Evolutionary conservation across 1,140 invertebrate species (phyloP), one percentile per base, ranked within the genome.

Genomic region (Nomia melanderi): DNA sequence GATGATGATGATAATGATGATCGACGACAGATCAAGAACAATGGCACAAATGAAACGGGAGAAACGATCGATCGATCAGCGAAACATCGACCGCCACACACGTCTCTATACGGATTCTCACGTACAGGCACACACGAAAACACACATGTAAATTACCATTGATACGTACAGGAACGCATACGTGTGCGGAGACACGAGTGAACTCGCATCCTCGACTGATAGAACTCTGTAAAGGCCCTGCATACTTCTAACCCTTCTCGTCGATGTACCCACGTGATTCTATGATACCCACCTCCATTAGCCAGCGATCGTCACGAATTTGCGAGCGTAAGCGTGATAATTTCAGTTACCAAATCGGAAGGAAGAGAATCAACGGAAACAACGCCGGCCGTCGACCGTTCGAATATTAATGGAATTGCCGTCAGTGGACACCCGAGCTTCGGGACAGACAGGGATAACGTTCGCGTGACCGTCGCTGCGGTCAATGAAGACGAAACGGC

Each of bases 321-420:
- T n/a, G 20, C 50, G 29, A 65, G 36, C 73, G 41, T 67, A 77
- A 81, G 50, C 53, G 62, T 81, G 56, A 82, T 77, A 59, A 59
- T 50, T 77, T 33, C 65, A 64, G n/a, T 77, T 72, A 72, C 36
- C 64, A 59, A n/a, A 56, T 65, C 33, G 12, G 23, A 27, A 25
- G 14, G 25, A n/a, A 50, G 41, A 67, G 41, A 36, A 57, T n/a
- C 56, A 12, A 27, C 25, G 25, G 5, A n/a, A 20, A 56, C 39
- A n/a, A 5, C 14, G 27, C 54, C 25, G 14, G 27, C 12, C 53
- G n/a, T 74, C 41, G 23, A 53, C 8, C 12, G 9, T 25, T 47
- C 44, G 41, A 63, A 63, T 62, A 20, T 17, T 20, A 50, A 17
- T 2, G n/a, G 29, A 27, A 60, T 39, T 7, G 41, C 25, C 29